Evolutionary conservation across 2,888 invertebrate genomes (phyloP), one percentile per base, ranked within the genome.

Genomic region (Hyppa rectilinea): DNA sequence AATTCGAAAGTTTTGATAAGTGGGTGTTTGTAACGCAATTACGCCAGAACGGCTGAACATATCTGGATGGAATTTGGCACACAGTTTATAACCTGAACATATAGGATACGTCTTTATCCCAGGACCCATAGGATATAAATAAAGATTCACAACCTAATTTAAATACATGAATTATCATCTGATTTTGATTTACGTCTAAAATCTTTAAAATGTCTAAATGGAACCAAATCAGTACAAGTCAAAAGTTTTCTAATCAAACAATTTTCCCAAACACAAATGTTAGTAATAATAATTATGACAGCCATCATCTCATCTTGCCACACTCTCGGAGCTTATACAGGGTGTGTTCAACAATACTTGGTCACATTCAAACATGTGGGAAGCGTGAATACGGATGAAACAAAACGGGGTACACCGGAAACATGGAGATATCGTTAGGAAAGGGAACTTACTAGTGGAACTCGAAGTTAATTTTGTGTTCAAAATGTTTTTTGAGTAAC

Each of bases 331-430:
- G 60, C 60, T 61, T 65, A n/a, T 80, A 7, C 31, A 59, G 59
- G 47, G 50, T 52, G 52, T 45, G 34, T 14, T 26, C 4, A 31
- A 81, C 78, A 81, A 78, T 81, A 67, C 66, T 62, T 59, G 78
- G 65, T 23, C 53, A 61, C 58, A 64, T 70, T 78, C 31, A 62
- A 66, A 70, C 65, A 55, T 53, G 71, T 60, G 23, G 60, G 53
- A 36, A 45, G 36, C n/a, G 61, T 62, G 47, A 50, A 56, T 71
- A 61, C 69, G 47, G 71, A 34, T 72, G 77, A 84, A 85, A 84
- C 84, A 84, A 84, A 68, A 78, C 71, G n/a, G 14, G 40, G 38
- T 31, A 47, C n/a, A 63, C 78, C 56, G 84, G 84, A 84, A 79
- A 60, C 67, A 50, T 55, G 0, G 43, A 43, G 83, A 77, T 85